Evolutionary conservation across 2,888 invertebrate genomes (phyloP).

Genomic region (Chrysolina haemoptera): DNA sequence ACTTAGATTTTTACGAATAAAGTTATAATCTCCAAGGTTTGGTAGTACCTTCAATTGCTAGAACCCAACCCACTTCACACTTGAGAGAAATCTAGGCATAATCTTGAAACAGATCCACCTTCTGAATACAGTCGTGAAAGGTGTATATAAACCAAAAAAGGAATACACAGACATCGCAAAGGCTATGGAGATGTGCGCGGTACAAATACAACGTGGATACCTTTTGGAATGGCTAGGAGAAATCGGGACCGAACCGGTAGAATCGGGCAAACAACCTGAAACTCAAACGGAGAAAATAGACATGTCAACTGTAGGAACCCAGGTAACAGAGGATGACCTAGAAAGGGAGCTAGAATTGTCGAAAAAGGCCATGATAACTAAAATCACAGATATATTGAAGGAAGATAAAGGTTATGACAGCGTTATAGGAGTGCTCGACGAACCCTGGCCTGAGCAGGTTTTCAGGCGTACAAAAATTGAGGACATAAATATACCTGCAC

Average conservation of each 20-base stretch:
- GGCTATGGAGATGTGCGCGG: slow-evolving; percentile 9
- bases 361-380: too few relatives aligned
- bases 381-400: too few relatives aligned
- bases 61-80: too few relatives aligned
- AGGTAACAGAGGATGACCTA: not conserved
- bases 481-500: too few relatives aligned
- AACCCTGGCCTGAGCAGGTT: too few relatives aligned
- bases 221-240: slow-evolving; percentile 1
- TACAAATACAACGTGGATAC: not conserved
- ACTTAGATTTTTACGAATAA: too few relatives aligned
- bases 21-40: too few relatives aligned
- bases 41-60: too few relatives aligned
- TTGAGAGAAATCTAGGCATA: not conserved
- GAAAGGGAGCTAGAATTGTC: too few relatives aligned
- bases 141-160: slow-evolving; percentile 4
- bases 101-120: not conserved
- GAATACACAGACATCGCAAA: not conserved
- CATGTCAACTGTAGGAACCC: not conserved
- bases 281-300: not conserved
- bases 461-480: too few relatives aligned
- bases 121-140: not conserved
- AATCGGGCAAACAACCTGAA: not conserved
- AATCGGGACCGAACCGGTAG: not conserved
- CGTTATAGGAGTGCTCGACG: too few relatives aligned
- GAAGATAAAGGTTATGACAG: too few relatives aligned